These are phyloP conservation scores for Nipponia nippon DNA, from an alignment of 2,113 vertebrate genomes.

Conservation along the genomic window DNA sequence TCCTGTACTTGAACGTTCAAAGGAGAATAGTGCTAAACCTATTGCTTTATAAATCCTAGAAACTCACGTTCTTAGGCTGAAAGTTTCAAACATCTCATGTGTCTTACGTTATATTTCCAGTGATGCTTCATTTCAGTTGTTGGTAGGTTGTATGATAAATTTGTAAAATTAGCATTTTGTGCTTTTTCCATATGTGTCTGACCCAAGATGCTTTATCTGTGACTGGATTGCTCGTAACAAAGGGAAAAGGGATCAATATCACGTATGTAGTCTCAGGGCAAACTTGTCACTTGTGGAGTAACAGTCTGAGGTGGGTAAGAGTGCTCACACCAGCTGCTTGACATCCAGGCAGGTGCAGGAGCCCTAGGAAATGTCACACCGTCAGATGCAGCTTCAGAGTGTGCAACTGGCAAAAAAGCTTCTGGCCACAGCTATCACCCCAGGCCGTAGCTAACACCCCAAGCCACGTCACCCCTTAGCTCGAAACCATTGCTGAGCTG, in stretches of 20 bases:
- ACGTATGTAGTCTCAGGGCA: conserved; percentile 37
- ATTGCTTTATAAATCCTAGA: not conserved
- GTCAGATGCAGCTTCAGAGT: conserved; percentile 63
- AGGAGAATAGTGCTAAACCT: not conserved
- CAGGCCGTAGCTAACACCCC: conserved; percentile 68
- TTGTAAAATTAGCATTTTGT: not conserved
- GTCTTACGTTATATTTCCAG: not conserved
- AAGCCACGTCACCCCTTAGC: conserved; percentile 63
- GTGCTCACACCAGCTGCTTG: conserved; percentile 62
- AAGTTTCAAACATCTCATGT: not conserved
- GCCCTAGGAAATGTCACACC: conserved; percentile 74
- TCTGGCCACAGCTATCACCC: conserved; percentile 54
- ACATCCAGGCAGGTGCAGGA: conserved; percentile 69
- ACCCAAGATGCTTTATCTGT: not conserved
- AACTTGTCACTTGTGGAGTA: conserved; percentile 54
- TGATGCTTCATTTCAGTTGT: not conserved
- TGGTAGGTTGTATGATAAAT: not conserved
- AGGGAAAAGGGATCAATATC: conserved; percentile 43
- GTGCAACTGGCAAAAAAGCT: conserved; percentile 54
- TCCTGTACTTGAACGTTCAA: not conserved
- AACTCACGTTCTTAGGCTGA: not conserved
- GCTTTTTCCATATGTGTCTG: not conserved
- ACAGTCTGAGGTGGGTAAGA: conserved; percentile 53
- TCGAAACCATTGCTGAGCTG: conserved; percentile 72
- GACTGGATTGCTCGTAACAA: conserved; percentile 29